Base-by-base conservation (phyloP, 2,113 vertebrate species). In the Ochotona curzoniae region DNA sequence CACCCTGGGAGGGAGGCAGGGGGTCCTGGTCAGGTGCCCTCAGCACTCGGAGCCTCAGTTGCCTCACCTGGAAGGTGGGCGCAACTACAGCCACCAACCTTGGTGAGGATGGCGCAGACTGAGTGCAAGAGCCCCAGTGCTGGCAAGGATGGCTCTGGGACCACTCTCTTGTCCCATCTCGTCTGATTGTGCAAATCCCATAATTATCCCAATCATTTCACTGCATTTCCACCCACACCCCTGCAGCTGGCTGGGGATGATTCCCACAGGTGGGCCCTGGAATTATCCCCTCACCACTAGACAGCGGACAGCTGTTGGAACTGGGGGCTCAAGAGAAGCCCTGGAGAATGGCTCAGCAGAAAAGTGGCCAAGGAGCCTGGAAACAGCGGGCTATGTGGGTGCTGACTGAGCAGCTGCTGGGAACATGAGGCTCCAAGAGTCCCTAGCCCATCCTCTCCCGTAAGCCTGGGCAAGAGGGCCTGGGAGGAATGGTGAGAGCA, bases 401-500 rank as follows among this genome's bases (percentile, higher is more conserved):
- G 12, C 26, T 12, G 30, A 57, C 11, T 38, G 51, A 17, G 32
- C 49, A 2, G 18, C 35, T 66, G 28, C 73, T 26, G 47, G 44
- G 49, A 57, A 32, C 11, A 2, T 20, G 38, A 0, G 51, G 21
- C 17, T 7, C 7, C 5, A 1, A 13, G 12, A 1, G 17, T 25
- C 32, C 14, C 49, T 11, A 28, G 14, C 73, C n/a, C 6, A 63
- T n/a, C 17, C 74, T 49, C 32, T 8, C 73, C 44, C 0, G 30
- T 63, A 8, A 13, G 38, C 75, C 11, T 0, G 0, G 20, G 14
- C 4, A 15, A 35, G n/a, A 35, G 15, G 0, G 0, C 30, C 4
- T 7, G 0, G 23, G 73, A 51, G 26, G 25, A 7, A 12, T 0
- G 1, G 38, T 57, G 0, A 10, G 15, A 2, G 3, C 0, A 3